phyloP scores from a whole-genome alignment of 2,888 invertebrate genomes.

The Dascillus cervinus region DNA sequence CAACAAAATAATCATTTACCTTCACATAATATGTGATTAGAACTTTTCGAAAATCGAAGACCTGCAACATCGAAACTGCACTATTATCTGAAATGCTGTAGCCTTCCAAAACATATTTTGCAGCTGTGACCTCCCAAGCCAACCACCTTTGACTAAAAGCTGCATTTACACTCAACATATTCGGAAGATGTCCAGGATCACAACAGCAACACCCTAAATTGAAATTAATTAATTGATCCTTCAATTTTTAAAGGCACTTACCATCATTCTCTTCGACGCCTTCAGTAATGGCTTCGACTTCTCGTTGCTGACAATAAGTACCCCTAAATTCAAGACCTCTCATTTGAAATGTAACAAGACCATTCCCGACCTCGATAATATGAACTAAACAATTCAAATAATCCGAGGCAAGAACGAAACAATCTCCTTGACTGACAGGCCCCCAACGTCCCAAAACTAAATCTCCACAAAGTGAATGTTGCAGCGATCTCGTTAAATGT shows the following conservation, averaged over 20 bases:
- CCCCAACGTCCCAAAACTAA: constrained; percentile 92
- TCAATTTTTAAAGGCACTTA: constrained; percentile 33
- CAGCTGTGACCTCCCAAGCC: constrained; percentile 93
- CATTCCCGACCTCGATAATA: constrained; percentile 95
- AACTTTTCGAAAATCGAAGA: constrained; percentile 94
- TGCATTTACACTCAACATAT: constrained; percentile 90
- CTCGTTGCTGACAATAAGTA: constrained; percentile 97
- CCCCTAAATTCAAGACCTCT: constrained; percentile 96
- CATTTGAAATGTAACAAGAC: constrained; percentile 96
- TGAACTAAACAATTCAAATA: constrained; percentile 97
- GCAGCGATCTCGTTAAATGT: constrained; percentile 91
- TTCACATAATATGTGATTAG: constrained; percentile 97
- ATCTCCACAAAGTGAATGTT: constrained; percentile 93
- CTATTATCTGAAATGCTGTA: constrained; percentile 98
- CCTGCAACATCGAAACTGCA: constrained; percentile 94
- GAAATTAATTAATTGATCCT: constrained; percentile 1
- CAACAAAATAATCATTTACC: constrained; percentile 45
- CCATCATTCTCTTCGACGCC: constrained; percentile 94
- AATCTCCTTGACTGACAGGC: constrained; percentile 92
- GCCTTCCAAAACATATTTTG: constrained; percentile 97
- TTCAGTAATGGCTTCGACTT: constrained; percentile 97
- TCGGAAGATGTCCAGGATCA: constrained; percentile 80
- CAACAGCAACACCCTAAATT: constrained; percentile 76
- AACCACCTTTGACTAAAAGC: constrained; percentile 96
- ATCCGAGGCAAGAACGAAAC: constrained; percentile 95